A percentile compares a stretch with the other conserved stretches of the same genome.
phyloP scores from a whole-genome alignment of 2,113 vertebrate species.

The Antennarius striatus region DNA sequence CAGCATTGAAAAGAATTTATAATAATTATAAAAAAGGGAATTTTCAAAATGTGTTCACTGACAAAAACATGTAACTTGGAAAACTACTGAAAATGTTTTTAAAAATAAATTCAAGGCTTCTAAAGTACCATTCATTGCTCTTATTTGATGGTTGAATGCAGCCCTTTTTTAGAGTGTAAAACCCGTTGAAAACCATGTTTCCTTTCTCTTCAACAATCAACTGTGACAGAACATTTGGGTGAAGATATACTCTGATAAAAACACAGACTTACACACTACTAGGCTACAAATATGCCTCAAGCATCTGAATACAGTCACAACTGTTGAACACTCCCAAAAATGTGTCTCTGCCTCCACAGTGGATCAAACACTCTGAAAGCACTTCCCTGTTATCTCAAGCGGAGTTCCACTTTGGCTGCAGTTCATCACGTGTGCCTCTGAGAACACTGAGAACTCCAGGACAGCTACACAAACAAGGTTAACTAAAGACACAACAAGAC shows the following conservation, averaged over 20 bases:
- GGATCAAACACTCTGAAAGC: constrained; percentile 71
- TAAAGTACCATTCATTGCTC: too few relatives aligned
- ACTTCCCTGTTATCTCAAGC: constrained; percentile 71
- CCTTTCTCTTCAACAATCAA: too few relatives aligned
- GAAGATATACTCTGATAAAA: background rate
- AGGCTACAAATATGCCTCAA: background rate
- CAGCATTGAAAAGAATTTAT: too few relatives aligned
- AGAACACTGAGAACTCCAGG: constrained; percentile 44
- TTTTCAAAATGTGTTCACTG: too few relatives aligned
- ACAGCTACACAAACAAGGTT: constrained; percentile 32
- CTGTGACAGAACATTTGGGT: too few relatives aligned
- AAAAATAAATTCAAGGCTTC: too few relatives aligned
- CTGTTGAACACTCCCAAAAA: background rate
- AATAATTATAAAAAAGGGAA: too few relatives aligned
- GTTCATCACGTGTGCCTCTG: constrained; percentile 63
- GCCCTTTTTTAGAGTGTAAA: too few relatives aligned
- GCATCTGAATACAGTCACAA: background rate
- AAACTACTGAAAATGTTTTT: too few relatives aligned
- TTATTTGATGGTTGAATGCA: too few relatives aligned
- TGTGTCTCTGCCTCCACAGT: constrained; percentile 43
- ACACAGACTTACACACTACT: background rate
- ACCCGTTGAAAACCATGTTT: too few relatives aligned
- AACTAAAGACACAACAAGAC: constrained; percentile 24
- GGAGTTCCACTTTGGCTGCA: constrained; percentile 63
- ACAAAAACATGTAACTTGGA: too few relatives aligned